Conservation (phyloP, 2,797 vertebrate species). For the Pelobates cultripes region DNA sequence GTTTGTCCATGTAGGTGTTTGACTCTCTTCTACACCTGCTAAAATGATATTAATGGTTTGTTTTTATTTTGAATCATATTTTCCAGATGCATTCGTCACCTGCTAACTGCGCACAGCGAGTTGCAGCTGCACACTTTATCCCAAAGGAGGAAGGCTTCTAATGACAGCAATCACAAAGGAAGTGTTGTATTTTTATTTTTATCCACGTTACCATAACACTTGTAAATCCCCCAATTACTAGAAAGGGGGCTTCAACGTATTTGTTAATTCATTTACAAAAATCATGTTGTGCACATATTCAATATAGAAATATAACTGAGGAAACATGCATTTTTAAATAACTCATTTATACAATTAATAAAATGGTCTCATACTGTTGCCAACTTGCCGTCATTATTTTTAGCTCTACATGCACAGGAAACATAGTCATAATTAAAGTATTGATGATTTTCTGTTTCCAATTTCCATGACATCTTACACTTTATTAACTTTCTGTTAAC, state of each 20-base stretch:
- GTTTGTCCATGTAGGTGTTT: neutral
- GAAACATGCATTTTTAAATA: too few species aligned
- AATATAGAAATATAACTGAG: too few species aligned
- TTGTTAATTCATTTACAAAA: neutral
- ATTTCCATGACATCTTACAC: too few species aligned
- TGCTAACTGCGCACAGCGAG: slow-evolving; percentile 12
- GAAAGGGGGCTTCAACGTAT: slow-evolving; percentile 9
- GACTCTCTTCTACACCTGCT: neutral
- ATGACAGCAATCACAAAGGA: slow-evolving; percentile 24
- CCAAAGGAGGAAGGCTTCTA: slow-evolving; percentile 20
- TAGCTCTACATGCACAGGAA: too few species aligned
- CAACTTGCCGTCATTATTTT: too few species aligned
- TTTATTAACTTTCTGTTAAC: too few species aligned
- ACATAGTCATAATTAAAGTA: too few species aligned
- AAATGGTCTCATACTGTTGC: too few species aligned
- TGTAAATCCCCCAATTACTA: slow-evolving; percentile 11
- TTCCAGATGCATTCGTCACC: slow-evolving; percentile 33
- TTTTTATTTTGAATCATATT: slow-evolving; percentile 33
- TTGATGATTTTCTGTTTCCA: too few species aligned
- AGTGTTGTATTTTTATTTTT: slow-evolving; percentile 30
- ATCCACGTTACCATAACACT: slow-evolving; percentile 22
- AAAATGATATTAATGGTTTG: slow-evolving; percentile 5
- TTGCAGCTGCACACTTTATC: slow-evolving; percentile 8
- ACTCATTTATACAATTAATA: too few species aligned
- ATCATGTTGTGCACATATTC: too few species aligned